A percentile compares a stretch with the other conserved stretches of the same genome.
phyloP scores from a whole-genome alignment of 23 tunicate genomes.

The Botrylloides violaceus region DNA sequence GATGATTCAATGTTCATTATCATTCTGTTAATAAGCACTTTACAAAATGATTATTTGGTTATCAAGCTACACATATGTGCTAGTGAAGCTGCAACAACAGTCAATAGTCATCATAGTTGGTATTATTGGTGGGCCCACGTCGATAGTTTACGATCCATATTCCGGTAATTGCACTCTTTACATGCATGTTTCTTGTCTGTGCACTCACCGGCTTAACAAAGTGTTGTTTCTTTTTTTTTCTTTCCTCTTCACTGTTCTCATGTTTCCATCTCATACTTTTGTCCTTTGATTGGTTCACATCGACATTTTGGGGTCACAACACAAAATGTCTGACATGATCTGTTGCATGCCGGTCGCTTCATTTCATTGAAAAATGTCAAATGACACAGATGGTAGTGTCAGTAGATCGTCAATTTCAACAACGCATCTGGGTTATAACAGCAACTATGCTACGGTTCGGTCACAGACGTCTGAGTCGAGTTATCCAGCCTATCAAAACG shows the following conservation, averaged over 20 bases:
- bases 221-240: background rate
- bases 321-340: background rate
- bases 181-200: background rate
- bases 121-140: too few species aligned
- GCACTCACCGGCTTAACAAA: background rate
- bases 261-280: background rate
- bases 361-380: too few species aligned
- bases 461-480: background rate
- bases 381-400: background rate
- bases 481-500: slow-evolving; percentile 6
- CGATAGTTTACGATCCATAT: too few species aligned
- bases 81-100: too few species aligned
- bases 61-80: too few species aligned
- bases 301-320: background rate
- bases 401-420: background rate
- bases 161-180: background rate
- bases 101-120: too few species aligned
- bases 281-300: background rate
- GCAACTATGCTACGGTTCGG: background rate
- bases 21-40: too few species aligned
- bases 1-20: too few species aligned
- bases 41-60: too few species aligned
- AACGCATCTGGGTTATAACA: background rate
- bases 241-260: background rate
- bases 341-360: background rate